These are phyloP conservation scores for Nipponia nippon DNA, from an alignment of 2,113 vertebrate species.

Conservation along the genomic window DNA sequence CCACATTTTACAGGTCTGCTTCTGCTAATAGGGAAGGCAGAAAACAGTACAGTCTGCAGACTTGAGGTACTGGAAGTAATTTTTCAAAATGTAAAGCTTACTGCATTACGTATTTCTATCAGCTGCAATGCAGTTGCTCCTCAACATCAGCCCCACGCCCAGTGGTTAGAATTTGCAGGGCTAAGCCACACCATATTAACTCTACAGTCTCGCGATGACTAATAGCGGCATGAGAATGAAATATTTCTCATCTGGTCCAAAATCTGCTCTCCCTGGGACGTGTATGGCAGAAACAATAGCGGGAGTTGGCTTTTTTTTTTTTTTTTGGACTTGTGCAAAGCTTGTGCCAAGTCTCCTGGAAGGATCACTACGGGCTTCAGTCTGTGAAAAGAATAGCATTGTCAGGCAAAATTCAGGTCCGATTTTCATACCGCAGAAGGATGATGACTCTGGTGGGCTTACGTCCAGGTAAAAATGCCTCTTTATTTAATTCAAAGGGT, in stretches of 20 bases:
- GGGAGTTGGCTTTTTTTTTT: background rate
- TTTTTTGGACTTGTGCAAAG: background rate
- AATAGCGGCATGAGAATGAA: background rate
- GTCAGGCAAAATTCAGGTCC: background rate
- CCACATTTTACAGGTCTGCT: background rate
- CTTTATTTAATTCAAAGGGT: background rate
- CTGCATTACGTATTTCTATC: background rate
- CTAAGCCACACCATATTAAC: background rate
- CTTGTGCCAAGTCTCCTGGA: background rate
- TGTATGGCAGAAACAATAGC: background rate
- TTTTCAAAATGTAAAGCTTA: background rate
- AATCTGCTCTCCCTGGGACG: background rate
- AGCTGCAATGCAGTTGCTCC: background rate
- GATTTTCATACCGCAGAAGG: background rate
- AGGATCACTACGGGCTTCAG: background rate
- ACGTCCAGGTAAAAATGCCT: background rate
- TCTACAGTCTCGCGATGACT: background rate
- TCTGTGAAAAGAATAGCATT: background rate
- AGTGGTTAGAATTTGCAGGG: background rate
- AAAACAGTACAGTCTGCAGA: background rate
- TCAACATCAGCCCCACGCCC: background rate
- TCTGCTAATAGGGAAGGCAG: background rate
- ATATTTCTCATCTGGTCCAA: background rate
- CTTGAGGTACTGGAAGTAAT: background rate
- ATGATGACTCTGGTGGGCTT: background rate